These are phyloP conservation scores for Peucedramus taeniatus DNA, from an alignment of 2,113 vertebrate genomes.

Conservation along the genomic window DNA sequence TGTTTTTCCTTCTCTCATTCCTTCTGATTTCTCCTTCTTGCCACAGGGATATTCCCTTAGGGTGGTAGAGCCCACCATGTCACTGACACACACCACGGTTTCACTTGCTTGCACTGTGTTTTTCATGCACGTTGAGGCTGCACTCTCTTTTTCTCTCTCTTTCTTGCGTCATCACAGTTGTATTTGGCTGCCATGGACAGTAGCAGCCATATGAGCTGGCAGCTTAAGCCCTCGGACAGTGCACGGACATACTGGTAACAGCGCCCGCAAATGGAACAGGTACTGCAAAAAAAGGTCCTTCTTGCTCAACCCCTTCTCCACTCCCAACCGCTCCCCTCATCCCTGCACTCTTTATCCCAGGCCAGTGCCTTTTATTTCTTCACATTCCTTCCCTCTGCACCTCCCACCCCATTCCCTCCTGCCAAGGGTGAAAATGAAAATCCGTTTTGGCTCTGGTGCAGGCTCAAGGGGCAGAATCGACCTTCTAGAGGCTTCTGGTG, in stretches of 20 bases:
- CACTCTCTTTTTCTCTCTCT: constrained; percentile 79
- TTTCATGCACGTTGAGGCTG: constrained; percentile 80
- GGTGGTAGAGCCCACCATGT: constrained; percentile 37
- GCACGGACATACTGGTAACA: constrained; percentile 91
- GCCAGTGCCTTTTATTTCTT: constrained; percentile 63
- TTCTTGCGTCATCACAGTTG: constrained; percentile 85
- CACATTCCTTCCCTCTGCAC: constrained; percentile 63
- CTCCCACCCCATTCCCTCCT: constrained; percentile 38
- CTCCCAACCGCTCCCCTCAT: constrained; percentile 54
- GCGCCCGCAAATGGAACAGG: constrained; percentile 82
- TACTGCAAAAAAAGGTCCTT: constrained; percentile 80
- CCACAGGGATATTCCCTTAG: constrained; percentile 20
- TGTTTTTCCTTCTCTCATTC: constrained; percentile 33
- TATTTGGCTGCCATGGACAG: constrained; percentile 94
- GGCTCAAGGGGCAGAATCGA: background rate
- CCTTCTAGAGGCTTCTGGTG: background rate
- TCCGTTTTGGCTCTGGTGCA: constrained; percentile 18
- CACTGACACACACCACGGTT: constrained; percentile 49
- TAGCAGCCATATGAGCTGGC: constrained; percentile 92
- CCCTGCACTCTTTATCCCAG: constrained; percentile 64
- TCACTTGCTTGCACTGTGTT: constrained; percentile 76
- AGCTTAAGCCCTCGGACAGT: constrained; percentile 94
- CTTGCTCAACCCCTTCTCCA: constrained; percentile 52
- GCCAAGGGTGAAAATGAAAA: constrained; percentile 8
- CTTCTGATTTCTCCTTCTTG: constrained; percentile 28